Conservation (phyloP, 2,888 invertebrate species). For the Chaetogeoica ovagalla region DNA sequence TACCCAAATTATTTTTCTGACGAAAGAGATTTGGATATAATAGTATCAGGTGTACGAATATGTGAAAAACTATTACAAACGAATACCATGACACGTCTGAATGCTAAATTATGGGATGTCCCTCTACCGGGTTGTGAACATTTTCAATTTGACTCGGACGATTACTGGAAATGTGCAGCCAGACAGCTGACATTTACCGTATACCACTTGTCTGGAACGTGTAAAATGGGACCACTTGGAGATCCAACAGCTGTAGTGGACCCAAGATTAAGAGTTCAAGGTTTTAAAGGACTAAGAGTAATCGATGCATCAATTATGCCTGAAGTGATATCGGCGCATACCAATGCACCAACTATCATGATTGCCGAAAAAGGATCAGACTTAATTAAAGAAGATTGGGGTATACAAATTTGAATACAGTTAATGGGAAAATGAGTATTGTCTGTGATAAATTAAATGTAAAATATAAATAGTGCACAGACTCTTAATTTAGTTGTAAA, state of each 20-base stretch:
- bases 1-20: constrained; percentile 70
- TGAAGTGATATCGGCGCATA: constrained; percentile 68
- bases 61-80: constrained; percentile 66
- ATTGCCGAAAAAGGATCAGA: constrained; percentile 69
- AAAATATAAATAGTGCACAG: not conserved
- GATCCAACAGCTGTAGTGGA: constrained; percentile 66
- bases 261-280: constrained; percentile 65
- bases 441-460: constrained; percentile 41
- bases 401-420: constrained; percentile 24
- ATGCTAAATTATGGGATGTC: constrained; percentile 63
- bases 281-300: constrained; percentile 67
- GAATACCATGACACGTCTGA: constrained; percentile 66
- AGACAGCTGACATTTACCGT: constrained; percentile 67
- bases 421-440: constrained; percentile 4
- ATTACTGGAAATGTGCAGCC: constrained; percentile 57
- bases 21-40: constrained; percentile 66
- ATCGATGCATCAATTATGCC: constrained; percentile 74
- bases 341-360: constrained; percentile 72
- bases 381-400: constrained; percentile 57
- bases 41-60: constrained; percentile 66
- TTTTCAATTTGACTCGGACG: constrained; percentile 62
- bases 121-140: constrained; percentile 65
- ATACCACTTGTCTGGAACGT: constrained; percentile 68
- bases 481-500: too few relatives aligned
- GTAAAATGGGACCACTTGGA: constrained; percentile 64